Conservation (phyloP, 92 coral and sea anemone species). For the Montipora capitata region DNA sequence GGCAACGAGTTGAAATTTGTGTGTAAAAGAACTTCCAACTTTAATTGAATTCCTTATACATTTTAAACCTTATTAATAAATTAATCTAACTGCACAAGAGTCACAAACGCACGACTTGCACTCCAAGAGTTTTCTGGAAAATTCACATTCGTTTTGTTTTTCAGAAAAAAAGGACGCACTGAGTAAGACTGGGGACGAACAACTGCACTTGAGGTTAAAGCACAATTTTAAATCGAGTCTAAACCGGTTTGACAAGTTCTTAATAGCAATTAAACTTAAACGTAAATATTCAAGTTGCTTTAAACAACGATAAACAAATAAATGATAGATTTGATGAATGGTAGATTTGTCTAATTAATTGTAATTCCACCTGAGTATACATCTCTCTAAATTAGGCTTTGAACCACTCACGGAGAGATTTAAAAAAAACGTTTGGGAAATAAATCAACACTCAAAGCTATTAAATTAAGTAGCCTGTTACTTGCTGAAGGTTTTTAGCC, state of each 20-base stretch:
- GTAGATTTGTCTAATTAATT: too few species aligned
- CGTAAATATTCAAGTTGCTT: too few species aligned
- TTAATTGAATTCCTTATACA: not conserved
- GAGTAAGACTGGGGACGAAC: slow-evolving; percentile 60
- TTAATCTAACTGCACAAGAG: not conserved
- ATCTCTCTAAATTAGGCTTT: not conserved
- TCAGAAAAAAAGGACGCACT: slow-evolving; percentile 51
- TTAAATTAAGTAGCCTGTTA: too few species aligned
- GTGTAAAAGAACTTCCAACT: not conserved
- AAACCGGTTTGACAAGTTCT: slow-evolving; percentile 38
- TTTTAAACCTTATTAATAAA: not conserved
- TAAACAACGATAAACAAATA: too few species aligned
- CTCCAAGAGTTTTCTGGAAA: not conserved
- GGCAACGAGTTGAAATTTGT: not conserved
- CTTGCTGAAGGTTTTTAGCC: too few species aligned
- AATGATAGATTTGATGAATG: too few species aligned
- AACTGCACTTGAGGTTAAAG: slow-evolving; percentile 63
- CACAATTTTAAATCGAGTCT: slow-evolving; percentile 46
- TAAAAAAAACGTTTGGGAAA: too few species aligned
- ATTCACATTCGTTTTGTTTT: slow-evolving; percentile 48
- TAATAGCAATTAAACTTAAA: slow-evolving; percentile 9
- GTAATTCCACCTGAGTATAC: too few species aligned
- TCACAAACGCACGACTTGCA: not conserved
- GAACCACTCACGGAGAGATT: too few species aligned
- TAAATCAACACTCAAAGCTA: too few species aligned